A percentile compares a stretch with the other conserved stretches of the same genome.
Evolutionary conservation across 2,113 vertebrate species (phyloP).

Genomic region (Cheirogaleus medius): DNA sequence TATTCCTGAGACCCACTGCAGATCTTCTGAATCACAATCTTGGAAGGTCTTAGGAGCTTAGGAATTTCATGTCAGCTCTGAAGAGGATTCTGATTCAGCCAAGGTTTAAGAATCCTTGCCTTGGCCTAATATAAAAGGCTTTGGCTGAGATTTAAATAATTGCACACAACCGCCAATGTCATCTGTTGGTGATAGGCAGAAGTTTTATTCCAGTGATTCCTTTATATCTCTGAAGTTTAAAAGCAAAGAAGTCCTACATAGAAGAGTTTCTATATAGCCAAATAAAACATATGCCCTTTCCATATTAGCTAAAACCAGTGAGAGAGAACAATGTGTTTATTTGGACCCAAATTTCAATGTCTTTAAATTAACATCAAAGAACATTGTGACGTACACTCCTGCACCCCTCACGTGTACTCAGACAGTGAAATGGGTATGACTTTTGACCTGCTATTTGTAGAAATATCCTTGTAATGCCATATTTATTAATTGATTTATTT

Average conservation of each 20-base stretch:
- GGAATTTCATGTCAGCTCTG: not conserved
- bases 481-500: constrained; percentile 2
- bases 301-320: not conserved
- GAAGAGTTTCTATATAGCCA: not conserved
- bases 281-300: not conserved
- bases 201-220: not conserved
- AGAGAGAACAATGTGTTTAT: not conserved
- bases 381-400: not conserved
- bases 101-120: not conserved
- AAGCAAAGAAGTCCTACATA: not conserved
- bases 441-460: not conserved
- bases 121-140: not conserved
- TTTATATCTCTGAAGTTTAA: constrained; percentile 15
- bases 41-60: not conserved
- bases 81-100: not conserved
- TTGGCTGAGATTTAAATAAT: constrained; percentile 22
- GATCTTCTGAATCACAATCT: not conserved
- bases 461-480: not conserved
- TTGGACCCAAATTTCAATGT: not conserved
- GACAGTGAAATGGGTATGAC: not conserved
- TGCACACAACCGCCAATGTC: not conserved
- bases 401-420: not conserved
- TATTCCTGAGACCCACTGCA: not conserved
- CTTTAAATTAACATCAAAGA: not conserved
- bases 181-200: not conserved